Percentiles rank a stretch among this genome's conserved stretches.
These are phyloP conservation scores for Biston betularia DNA, from an alignment of 2,888 invertebrate species.

Conservation along the genomic window DNA sequence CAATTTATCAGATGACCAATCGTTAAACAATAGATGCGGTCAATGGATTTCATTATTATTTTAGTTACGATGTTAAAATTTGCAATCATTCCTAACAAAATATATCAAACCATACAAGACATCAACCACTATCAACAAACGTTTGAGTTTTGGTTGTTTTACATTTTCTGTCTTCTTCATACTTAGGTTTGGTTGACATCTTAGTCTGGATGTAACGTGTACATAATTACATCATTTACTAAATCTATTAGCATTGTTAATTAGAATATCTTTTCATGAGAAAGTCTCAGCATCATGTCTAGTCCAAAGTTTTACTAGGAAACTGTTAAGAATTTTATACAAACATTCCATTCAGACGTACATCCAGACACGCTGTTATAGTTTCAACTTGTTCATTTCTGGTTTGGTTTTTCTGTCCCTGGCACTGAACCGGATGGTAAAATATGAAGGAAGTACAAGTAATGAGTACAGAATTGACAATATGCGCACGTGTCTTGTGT, in stretches of 20 bases:
- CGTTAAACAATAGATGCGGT: constrained; percentile 42
- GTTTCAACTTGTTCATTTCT: constrained; percentile 75
- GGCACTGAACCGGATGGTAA: constrained; percentile 77
- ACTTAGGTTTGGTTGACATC: constrained; percentile 46
- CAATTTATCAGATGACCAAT: constrained; percentile 40
- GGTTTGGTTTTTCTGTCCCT: constrained; percentile 77
- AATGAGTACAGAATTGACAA: constrained; percentile 82
- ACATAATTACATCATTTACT: background rate
- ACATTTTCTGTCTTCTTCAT: constrained; percentile 45
- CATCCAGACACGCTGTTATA: constrained; percentile 52
- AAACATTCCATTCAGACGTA: constrained; percentile 17
- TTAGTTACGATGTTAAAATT: constrained; percentile 22
- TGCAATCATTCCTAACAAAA: constrained; percentile 27
- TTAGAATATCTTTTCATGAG: background rate
- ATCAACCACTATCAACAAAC: constrained; percentile 35
- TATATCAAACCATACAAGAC: constrained; percentile 26
- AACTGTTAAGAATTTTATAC: background rate
- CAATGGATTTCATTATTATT: constrained; percentile 37
- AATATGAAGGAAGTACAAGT: constrained; percentile 83
- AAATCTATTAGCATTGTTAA: background rate
- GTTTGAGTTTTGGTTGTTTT: constrained; percentile 40
- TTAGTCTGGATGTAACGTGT: constrained; percentile 54
- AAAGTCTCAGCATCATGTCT: constrained; percentile 1
- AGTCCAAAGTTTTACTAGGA: background rate
- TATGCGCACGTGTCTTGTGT: constrained; percentile 83